Evolutionary conservation across 2,113 vertebrate species (phyloP), one percentile per base, ranked within the genome.

Genomic region (Daphoenositta chrysoptera): DNA sequence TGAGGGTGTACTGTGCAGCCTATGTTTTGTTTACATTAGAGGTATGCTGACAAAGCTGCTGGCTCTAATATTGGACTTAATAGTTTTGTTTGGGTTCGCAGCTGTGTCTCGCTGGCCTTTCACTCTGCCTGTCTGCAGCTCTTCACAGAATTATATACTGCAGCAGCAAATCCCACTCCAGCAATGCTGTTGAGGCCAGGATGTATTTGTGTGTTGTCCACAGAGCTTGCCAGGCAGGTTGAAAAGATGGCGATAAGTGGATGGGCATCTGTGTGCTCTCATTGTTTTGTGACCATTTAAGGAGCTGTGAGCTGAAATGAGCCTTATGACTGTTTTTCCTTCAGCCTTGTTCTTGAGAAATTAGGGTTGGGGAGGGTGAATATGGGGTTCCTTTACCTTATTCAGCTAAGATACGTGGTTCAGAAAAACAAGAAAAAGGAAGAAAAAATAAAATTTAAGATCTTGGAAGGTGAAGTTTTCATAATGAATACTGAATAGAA

Each of bases 21-120:
- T 48, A 33, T 78, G 79, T 91, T 97, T 86, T 82, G 82, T 96
- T 97, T 94, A 90, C n/a, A 22, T 87, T 94, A 84, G 89, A 86
- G 86, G 87, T 89, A 91, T 95, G 87, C 92, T 94, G 94, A 90
- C 93, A 92, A 94, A 92, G 90, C 73, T 96, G 70, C 69, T 95
- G 89, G 83, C 90, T 81, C 72, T 97, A 77, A 88, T 79, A 47
- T 60, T 90, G 78, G 71, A 57, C 87, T 91, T 92, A 93, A 88
- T 93, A 80, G 70, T 90, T 89, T 76, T 93, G 61, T 96, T 96
- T 94, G 82, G 85, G 82, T 93, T 94, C 7, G 27, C 94, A 96
- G 92, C 75, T 97, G 94, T 58, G 73, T 75, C 82, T 80, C 1
- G 0, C 40, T 83, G 63, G 87, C 73, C 68, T 83, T 93, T 60